phyloP scores from a whole-genome alignment of 2,888 invertebrate genomes.

The Troilus luridus region DNA sequence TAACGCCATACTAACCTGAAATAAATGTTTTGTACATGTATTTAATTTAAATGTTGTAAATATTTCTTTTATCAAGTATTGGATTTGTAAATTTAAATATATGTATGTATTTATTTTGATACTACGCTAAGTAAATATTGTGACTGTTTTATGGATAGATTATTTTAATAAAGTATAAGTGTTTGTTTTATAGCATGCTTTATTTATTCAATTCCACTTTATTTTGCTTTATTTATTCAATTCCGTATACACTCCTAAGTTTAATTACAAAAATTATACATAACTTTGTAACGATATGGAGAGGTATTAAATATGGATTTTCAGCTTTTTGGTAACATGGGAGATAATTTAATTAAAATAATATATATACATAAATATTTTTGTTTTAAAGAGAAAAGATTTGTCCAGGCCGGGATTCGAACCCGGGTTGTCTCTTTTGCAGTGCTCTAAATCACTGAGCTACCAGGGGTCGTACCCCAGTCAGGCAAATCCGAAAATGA shows the following conservation, averaged over 20 bases:
- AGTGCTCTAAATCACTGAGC: too few species aligned
- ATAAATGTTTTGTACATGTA: conserved; percentile 40
- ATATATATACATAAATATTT: too few species aligned
- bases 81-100: conserved; percentile 39
- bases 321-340: too few species aligned
- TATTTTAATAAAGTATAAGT: conserved; percentile 44
- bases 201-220: neutral
- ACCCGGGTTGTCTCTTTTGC: too few species aligned
- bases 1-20: conserved; percentile 16
- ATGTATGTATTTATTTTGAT: conserved; percentile 57
- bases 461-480: too few species aligned
- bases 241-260: neutral
- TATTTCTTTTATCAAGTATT: conserved; percentile 37
- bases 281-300: too few species aligned
- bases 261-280: too few species aligned
- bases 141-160: conserved; percentile 54
- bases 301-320: too few species aligned
- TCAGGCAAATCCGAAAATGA: too few species aligned
- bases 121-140: conserved; percentile 3
- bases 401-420: too few species aligned
- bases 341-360: too few species aligned
- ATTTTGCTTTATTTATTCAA: neutral
- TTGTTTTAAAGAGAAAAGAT: too few species aligned
- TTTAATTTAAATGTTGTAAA: conserved; percentile 42
- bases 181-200: conserved; percentile 10